Base-by-base conservation (phyloP, 2,888 invertebrate genomes). In the Julus scandinavius region DNA sequence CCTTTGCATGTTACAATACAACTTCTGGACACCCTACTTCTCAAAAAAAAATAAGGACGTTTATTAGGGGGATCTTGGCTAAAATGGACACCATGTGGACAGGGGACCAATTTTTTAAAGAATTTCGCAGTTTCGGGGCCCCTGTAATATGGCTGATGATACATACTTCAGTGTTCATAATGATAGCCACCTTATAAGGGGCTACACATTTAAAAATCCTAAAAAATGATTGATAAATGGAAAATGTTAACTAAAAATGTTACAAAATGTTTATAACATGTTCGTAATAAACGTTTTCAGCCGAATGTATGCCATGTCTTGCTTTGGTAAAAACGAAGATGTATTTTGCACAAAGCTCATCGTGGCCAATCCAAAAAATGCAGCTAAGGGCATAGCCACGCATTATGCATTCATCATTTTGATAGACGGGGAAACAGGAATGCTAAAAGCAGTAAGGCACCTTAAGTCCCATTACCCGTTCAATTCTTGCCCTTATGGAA, bases 371-470 rank as follows among this genome's bases (percentile, higher is more conserved):
- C 45, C 80, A 40, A 80, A 80, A 41, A 80, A 87, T 80, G 45
- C 41, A 20, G 11, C n/a, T 15, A 72, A 72, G 45, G 72, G 45
- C 72, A 9, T 87, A 20, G 20, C 87, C 49, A 72, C 50, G 38
- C 87, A 87, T 29, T 20, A 80, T n/a, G 38, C 80, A 29, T 20
- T 17, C 11, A 87, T 88, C 88, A 84, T 89, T 54, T 54, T 87
- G 13, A 50, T 58, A 20, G 63, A 63, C 11, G 87, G 87, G 15
- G n/a, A 50, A 87, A 87, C 87, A 3, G 87, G 87, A 58, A 11
- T 9, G 13, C 87, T 54, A n/a, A 40, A 41, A 63, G 87, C 87
- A 38, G 87, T 87, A 50, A 87, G 54, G 17, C n/a, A 40, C n/a
- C 84, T 17, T n/a, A n/a, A 0, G 29, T 29, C 29, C 29, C 29